Evolutionary conservation across 1,140 invertebrate genomes (phyloP), one percentile per base, ranked within the genome.

Genomic region (Halesus radiatus): DNA sequence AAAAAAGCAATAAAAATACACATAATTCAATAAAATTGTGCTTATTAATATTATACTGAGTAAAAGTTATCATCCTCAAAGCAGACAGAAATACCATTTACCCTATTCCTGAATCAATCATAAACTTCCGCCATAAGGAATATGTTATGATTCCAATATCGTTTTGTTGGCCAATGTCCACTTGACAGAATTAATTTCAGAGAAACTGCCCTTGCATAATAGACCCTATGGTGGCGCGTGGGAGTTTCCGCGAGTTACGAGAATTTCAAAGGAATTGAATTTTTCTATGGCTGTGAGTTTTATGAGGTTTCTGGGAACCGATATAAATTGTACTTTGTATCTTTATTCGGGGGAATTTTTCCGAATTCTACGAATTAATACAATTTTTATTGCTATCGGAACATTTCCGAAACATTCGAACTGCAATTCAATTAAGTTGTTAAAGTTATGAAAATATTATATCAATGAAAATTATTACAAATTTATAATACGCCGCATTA

Each of bases 51-150:
- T n/a, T n/a, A n/a, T n/a, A n/a, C n/a, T n/a, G n/a, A n/a, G 50
- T 68, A 68, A 68, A 18, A 64, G 18, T 45, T 68, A 32, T 50
- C 32, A 45, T 16, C 32, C 29, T 22, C 64, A 50, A 68, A 29
- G 16, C 18, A 37, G 6, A n/a, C 16, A 50, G n/a, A 68, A 18
- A 68, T 0, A 15, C 20, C 6, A n/a, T n/a, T 45, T 32, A 32
- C 20, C 70, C 20, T 26, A 76, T 32, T 78, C 60, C 52, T 64
- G 37, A 76, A 72, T 32, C 20, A 45, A 23, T 26, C 50, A 68
- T 37, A 76, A 50, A 60, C 58, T 52, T 80, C 70, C 54, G 22
- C 32, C 72, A 79, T 37, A 73, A 52, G 50, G 66, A 60, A 74
- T 60, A 79, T 53, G 66, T 73, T 26, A n/a, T n/a, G 54, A 74